Evolutionary conservation across 2,797 vertebrate species (phyloP).

Genomic region (Mus minutoides): DNA sequence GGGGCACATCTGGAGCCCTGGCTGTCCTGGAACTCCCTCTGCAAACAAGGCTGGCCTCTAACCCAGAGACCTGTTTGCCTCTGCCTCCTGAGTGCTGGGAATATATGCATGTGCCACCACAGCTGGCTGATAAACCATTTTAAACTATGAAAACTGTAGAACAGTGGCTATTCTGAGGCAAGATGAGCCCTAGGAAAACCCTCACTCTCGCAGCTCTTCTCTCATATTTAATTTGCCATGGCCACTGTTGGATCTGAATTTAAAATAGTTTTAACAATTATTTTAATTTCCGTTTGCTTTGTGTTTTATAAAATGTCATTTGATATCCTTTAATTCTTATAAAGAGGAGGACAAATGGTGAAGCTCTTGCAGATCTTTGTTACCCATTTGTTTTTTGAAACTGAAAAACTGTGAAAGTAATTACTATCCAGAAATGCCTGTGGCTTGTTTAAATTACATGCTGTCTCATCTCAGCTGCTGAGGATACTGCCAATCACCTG

Average conservation of each 20-base stretch:
- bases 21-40: not conserved
- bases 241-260: slow-evolving; percentile 51
- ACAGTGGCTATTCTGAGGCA: slow-evolving; percentile 37
- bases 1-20: not conserved
- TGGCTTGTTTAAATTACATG: slow-evolving; percentile 71
- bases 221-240: slow-evolving; percentile 70
- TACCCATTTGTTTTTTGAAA: slow-evolving; percentile 30
- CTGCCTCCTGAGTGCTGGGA: not conserved
- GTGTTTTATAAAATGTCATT: slow-evolving; percentile 27
- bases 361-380: slow-evolving; percentile 11
- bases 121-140: not conserved
- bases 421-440: slow-evolving; percentile 66
- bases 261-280: slow-evolving; percentile 59
- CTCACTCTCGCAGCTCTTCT: slow-evolving; percentile 45
- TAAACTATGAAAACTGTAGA: slow-evolving; percentile 31
- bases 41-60: too few relatives aligned
- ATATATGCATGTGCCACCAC: not conserved
- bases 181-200: slow-evolving; percentile 67
- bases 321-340: slow-evolving; percentile 37
- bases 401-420: slow-evolving; percentile 60
- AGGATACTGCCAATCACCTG: slow-evolving; percentile 83
- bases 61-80: not conserved
- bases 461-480: slow-evolving; percentile 60
- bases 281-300: slow-evolving; percentile 14
- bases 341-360: not conserved